A percentile compares a stretch with the other conserved stretches of the same genome.
phyloP scores from a whole-genome alignment of 1,140 invertebrate genomes.

The Drosophila ananassae region DNA sequence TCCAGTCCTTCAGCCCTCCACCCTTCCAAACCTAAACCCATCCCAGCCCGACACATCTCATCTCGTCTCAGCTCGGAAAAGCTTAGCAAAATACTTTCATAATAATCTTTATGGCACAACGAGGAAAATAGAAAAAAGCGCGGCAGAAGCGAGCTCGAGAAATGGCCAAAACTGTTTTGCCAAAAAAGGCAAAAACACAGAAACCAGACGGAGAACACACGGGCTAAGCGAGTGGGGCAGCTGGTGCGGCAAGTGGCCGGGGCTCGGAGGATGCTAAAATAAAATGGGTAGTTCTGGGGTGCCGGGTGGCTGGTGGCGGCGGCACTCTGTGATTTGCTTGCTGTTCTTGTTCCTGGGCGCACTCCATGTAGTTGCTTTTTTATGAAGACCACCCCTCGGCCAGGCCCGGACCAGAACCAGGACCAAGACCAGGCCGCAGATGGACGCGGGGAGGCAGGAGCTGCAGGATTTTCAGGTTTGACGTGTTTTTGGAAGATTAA shows the following conservation, averaged over 20 bases:
- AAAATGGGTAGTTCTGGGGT: neutral
- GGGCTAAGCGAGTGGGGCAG: conserved; percentile 60
- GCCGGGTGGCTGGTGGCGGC: neutral
- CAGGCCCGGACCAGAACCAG: neutral
- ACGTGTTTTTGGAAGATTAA: conserved; percentile 49
- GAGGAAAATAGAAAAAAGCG: conserved; percentile 46
- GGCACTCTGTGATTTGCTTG: conserved; percentile 63
- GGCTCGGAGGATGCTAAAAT: neutral
- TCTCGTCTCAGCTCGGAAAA: conserved; percentile 36
- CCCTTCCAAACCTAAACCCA: neutral
- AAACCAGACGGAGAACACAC: conserved; percentile 27
- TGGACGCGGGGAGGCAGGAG: neutral
- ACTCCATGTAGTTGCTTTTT: conserved; percentile 50
- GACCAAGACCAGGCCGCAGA: neutral
- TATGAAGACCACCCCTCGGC: conserved; percentile 19
- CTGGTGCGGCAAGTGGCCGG: conserved; percentile 24
- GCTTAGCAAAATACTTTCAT: conserved; percentile 79
- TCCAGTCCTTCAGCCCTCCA: neutral
- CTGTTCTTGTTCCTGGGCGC: conserved; percentile 40
- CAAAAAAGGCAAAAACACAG: conserved; percentile 26
- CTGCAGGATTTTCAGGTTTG: conserved; percentile 41
- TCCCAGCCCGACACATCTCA: conserved; percentile 27
- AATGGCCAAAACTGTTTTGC: conserved; percentile 32
- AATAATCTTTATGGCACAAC: conserved; percentile 77
- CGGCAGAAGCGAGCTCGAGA: neutral